Conservation (phyloP, 2,888 invertebrate genomes). For the Allacma fusca region DNA sequence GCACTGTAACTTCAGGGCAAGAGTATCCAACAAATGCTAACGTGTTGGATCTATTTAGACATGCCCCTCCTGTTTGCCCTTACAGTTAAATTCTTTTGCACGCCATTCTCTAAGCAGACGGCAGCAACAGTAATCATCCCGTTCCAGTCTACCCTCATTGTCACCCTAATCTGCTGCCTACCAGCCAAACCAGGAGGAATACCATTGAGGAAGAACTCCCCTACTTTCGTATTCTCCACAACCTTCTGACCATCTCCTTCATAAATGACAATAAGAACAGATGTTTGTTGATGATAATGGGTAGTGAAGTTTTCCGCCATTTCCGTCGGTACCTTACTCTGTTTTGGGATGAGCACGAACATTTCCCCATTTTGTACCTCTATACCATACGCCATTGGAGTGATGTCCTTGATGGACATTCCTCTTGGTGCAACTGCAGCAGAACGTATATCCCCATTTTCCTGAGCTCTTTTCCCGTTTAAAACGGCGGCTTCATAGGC, state of each 20-base stretch:
- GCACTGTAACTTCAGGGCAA: too few species aligned
- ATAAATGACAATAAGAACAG: constrained; percentile 23
- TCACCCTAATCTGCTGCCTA: not conserved
- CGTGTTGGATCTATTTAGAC: too few species aligned
- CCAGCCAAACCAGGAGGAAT: constrained; percentile 24
- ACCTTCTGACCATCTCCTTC: constrained; percentile 16
- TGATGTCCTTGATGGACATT: not conserved
- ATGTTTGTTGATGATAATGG: constrained; percentile 4
- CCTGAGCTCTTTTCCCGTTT: constrained; percentile 2
- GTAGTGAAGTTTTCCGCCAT: not conserved
- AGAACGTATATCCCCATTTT: not conserved
- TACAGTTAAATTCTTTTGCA: constrained; percentile 7
- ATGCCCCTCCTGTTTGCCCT: not conserved
- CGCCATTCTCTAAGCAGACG: constrained; percentile 16
- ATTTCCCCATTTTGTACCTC: not conserved
- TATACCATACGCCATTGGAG: not conserved
- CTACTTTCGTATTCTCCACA: constrained; percentile 1
- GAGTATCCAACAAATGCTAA: too few species aligned
- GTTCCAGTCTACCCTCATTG: constrained; percentile 19
- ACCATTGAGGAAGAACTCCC: constrained; percentile 27
- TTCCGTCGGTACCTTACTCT: not conserved
- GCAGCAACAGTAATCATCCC: constrained; percentile 1
- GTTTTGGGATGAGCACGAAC: not conserved
- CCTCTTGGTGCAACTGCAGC: not conserved
- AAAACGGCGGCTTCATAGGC: constrained; percentile 3